A percentile compares a stretch with the other conserved stretches of the same genome.
phyloP scores from a whole-genome alignment of 2,888 invertebrate species.

The Phragmatobia fuliginosa region DNA sequence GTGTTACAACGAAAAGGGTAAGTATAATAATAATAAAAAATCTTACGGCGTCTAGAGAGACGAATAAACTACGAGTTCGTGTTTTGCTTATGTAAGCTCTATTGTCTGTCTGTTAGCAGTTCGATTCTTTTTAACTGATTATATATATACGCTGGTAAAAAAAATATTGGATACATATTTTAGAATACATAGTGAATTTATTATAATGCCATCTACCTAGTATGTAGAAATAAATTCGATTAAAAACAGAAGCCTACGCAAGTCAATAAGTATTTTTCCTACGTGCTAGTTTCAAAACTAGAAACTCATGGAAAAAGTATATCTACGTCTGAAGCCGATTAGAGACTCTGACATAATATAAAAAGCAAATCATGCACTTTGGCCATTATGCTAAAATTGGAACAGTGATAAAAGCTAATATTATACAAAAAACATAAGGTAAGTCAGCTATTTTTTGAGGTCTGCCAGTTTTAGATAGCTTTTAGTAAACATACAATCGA shows the following conservation, averaged over 20 bases:
- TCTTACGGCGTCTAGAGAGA: constrained; percentile 70
- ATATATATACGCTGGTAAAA: background rate
- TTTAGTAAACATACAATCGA: too few relatives aligned
- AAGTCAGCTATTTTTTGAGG: background rate
- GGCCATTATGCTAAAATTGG: too few relatives aligned
- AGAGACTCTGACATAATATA: too few relatives aligned
- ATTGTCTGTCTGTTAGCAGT: constrained; percentile 50
- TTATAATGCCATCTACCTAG: too few relatives aligned
- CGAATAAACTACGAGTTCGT: constrained; percentile 66
- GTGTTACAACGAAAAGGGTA: constrained; percentile 76
- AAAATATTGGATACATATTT: too few relatives aligned
- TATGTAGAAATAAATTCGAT: too few relatives aligned
- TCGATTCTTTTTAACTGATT: constrained; percentile 43
- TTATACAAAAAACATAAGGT: background rate
- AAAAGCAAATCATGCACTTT: too few relatives aligned
- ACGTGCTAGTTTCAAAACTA: background rate
- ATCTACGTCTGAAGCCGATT: too few relatives aligned
- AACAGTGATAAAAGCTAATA: too few relatives aligned
- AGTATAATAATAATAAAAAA: constrained; percentile 83
- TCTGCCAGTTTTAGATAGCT: too few relatives aligned
- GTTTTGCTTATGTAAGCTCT: constrained; percentile 59
- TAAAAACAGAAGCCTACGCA: background rate
- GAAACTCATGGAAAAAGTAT: too few relatives aligned
- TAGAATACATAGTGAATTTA: too few relatives aligned
- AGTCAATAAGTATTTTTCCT: background rate